A percentile compares a stretch with the other conserved stretches of the same genome.
Evolutionary conservation across 2,797 vertebrate genomes (phyloP).

Genomic region (Pipistrellus nathusii): DNA sequence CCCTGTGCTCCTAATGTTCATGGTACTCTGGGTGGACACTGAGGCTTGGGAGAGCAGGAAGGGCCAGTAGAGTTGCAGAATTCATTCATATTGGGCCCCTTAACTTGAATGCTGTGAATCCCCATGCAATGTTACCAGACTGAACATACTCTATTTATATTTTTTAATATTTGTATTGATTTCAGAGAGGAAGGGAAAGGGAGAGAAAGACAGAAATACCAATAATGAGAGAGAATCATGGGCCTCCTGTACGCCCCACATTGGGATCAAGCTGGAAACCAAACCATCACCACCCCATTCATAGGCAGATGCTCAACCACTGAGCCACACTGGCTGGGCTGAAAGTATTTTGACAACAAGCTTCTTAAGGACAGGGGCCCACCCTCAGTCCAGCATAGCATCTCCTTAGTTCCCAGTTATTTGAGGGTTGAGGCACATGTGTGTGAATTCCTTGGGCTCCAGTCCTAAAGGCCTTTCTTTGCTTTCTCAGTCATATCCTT

Average conservation of each 20-base stretch:
- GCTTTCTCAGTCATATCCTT: neutral
- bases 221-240: no score
- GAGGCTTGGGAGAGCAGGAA: neutral
- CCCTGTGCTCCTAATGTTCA: neutral
- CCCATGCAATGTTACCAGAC: neutral
- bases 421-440: neutral
- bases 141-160: neutral
- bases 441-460: neutral
- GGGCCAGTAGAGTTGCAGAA: neutral
- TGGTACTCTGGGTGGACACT: neutral
- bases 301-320: no score
- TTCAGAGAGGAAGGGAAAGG: no score
- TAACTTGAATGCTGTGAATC: neutral
- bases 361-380: neutral
- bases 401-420: neutral
- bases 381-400: neutral
- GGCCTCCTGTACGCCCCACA: no score
- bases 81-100: neutral
- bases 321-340: no score
- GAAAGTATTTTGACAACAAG: neutral
- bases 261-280: no score
- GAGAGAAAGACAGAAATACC: no score
- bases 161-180: no score
- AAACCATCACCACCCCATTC: no score
- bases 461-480: neutral